phyloP scores from a whole-genome alignment of 1,140 invertebrate genomes.

The Brachionus rotundiformis region DNA sequence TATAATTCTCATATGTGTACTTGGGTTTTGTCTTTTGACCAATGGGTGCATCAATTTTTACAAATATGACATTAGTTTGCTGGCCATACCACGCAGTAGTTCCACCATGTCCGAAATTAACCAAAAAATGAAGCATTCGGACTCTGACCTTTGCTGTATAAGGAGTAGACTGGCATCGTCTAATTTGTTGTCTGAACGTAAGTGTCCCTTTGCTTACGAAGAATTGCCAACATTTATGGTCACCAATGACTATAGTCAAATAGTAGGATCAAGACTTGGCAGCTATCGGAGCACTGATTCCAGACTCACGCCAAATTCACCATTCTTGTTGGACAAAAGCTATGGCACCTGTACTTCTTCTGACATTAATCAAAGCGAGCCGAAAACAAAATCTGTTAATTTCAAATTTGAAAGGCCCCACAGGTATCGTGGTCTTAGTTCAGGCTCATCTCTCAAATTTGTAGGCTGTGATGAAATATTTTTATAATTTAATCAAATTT shows the following conservation, averaged over 20 bases:
- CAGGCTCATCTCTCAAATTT: not conserved
- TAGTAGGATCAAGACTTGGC: not conserved
- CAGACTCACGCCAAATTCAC: not conserved
- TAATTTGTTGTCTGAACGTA: not conserved
- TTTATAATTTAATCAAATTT: not conserved
- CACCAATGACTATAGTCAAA: not conserved
- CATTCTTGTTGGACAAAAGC: not conserved
- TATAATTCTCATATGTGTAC: not conserved
- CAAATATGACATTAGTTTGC: constrained; percentile 12
- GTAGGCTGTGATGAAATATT: not conserved
- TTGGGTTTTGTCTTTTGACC: not conserved
- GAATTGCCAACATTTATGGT: constrained; percentile 22
- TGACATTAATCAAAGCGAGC: not conserved
- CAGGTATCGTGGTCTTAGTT: not conserved
- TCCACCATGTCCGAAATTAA: not conserved
- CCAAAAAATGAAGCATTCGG: not conserved
- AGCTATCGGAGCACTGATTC: not conserved
- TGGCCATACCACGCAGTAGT: not conserved
- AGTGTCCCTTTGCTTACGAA: constrained; percentile 12
- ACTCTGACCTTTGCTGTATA: not conserved
- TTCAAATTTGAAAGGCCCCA: not conserved
- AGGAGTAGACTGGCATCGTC: not conserved
- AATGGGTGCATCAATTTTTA: constrained; percentile 16
- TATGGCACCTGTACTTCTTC: not conserved
- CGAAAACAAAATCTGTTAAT: not conserved